A percentile compares a stretch with the other conserved stretches of the same genome.
These are phyloP conservation scores for Macrotis lagotis DNA, from an alignment of 2,113 vertebrate genomes.

Conservation along the genomic window DNA sequence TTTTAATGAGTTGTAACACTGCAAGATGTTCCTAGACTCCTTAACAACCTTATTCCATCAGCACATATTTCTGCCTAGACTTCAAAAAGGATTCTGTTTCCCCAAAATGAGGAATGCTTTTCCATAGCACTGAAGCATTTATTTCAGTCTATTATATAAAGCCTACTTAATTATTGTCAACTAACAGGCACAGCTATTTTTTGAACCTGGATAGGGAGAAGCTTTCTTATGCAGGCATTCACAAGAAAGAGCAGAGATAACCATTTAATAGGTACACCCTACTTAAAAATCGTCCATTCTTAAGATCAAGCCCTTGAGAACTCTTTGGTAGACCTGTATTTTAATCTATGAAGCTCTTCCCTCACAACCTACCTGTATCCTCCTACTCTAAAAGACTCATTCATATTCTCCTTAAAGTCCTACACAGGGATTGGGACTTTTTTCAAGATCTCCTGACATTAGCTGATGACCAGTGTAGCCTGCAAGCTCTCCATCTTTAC, in stretches of 20 bases:
- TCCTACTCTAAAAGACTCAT: background rate
- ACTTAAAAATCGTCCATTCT: too few relatives aligned
- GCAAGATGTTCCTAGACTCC: conserved; percentile 60
- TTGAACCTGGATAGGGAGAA: conserved; percentile 38
- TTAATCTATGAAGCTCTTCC: background rate
- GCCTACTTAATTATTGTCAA: conserved; percentile 1
- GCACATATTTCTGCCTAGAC: conserved; percentile 61
- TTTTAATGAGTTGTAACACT: conserved; percentile 60
- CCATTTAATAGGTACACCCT: conserved; percentile 23
- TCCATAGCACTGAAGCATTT: conserved; percentile 19
- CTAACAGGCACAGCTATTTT: conserved; percentile 24
- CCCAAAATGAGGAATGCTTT: conserved; percentile 54
- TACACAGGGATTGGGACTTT: background rate
- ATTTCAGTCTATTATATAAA: conserved; percentile 39
- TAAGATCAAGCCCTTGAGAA: background rate
- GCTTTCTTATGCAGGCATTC: conserved; percentile 26
- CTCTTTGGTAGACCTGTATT: background rate
- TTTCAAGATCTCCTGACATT: background rate
- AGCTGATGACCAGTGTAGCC: background rate
- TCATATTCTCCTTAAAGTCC: background rate
- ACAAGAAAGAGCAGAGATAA: conserved; percentile 2
- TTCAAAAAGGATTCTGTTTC: conserved; percentile 62
- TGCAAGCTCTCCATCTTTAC: background rate
- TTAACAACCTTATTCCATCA: conserved; percentile 43
- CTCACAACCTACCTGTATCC: background rate